These are phyloP conservation scores for Cotesia vestalis DNA, from an alignment of 1,140 invertebrate genomes.

Conservation along the genomic window DNA sequence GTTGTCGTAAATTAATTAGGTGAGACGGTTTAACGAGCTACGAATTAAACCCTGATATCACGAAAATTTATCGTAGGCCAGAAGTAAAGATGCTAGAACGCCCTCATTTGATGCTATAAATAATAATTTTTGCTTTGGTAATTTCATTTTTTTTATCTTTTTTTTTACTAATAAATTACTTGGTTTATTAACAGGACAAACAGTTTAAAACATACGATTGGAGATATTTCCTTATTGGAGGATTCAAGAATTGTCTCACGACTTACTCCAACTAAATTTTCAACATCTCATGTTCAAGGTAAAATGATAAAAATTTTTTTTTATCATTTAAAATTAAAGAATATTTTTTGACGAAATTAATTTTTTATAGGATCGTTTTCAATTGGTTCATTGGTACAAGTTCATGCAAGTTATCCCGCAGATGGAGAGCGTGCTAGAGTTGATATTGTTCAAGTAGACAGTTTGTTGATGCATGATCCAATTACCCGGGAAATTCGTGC, in stretches of 20 bases:
- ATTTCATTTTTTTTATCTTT: slow-evolving; percentile 1
- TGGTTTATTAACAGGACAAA: slow-evolving; percentile 52
- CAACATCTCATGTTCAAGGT: slow-evolving; percentile 79
- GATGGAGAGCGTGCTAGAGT: slow-evolving; percentile 80
- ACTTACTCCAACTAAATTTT: slow-evolving; percentile 82
- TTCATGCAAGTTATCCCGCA: slow-evolving; percentile 76
- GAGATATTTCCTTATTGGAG: slow-evolving; percentile 64
- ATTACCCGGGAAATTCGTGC: slow-evolving; percentile 72
- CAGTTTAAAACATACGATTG: slow-evolving; percentile 59
- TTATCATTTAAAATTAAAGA: neutral
- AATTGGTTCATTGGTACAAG: slow-evolving; percentile 75
- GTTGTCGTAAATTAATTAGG: slow-evolving; percentile 56
- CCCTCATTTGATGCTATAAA: neutral
- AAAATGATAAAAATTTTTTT: slow-evolving; percentile 9
- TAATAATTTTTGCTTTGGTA: neutral
- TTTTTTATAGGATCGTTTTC: slow-evolving; percentile 68
- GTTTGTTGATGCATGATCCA: slow-evolving; percentile 69
- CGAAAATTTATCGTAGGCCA: slow-evolving; percentile 5
- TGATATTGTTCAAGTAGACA: slow-evolving; percentile 74
- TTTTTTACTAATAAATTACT: slow-evolving; percentile 5
- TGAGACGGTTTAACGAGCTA: slow-evolving; percentile 50
- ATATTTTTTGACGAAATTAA: slow-evolving; percentile 13
- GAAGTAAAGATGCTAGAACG: neutral
- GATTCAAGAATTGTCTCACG: slow-evolving; percentile 71
- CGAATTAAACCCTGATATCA: neutral